Percentiles rank a stretch among this genome's conserved stretches.
Evolutionary conservation across 2,888 invertebrate genomes (phyloP).

Genomic region (Tubiluchus corallicola): DNA sequence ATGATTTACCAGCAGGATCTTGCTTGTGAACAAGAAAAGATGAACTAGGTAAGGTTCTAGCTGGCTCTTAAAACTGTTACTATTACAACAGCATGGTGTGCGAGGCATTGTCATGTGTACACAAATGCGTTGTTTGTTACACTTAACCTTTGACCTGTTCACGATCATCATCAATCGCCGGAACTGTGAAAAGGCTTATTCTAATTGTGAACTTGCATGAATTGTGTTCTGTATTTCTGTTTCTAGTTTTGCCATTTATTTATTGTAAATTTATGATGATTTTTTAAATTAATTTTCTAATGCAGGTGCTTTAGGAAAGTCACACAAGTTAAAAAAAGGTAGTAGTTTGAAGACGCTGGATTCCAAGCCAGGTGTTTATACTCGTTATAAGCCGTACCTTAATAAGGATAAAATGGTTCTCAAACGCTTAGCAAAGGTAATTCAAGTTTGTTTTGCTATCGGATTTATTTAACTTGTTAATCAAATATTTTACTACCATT

Average conservation of each 20-base stretch:
- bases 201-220: background rate
- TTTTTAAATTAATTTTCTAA: slow-evolving; percentile 35
- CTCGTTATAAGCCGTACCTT: slow-evolving; percentile 54
- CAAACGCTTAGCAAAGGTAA: slow-evolving; percentile 60
- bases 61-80: no score
- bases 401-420: slow-evolving; percentile 81
- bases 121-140: no score
- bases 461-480: background rate
- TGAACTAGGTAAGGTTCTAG: no score
- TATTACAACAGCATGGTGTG: no score
- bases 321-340: slow-evolving; percentile 31
- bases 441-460: background rate
- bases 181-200: no score
- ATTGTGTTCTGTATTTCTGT: slow-evolving; percentile 9
- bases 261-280: no score
- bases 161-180: no score
- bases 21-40: no score
- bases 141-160: no score
- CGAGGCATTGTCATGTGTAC: no score
- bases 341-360: slow-evolving; percentile 32
- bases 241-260: no score
- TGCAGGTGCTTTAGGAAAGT: slow-evolving; percentile 12
- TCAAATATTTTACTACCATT: background rate
- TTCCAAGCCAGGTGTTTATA: slow-evolving; percentile 32
- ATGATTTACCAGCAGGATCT: no score